These are phyloP conservation scores for Megalonaias nervosa DNA, from an alignment of 1,140 invertebrate species.

Conservation along the genomic window DNA sequence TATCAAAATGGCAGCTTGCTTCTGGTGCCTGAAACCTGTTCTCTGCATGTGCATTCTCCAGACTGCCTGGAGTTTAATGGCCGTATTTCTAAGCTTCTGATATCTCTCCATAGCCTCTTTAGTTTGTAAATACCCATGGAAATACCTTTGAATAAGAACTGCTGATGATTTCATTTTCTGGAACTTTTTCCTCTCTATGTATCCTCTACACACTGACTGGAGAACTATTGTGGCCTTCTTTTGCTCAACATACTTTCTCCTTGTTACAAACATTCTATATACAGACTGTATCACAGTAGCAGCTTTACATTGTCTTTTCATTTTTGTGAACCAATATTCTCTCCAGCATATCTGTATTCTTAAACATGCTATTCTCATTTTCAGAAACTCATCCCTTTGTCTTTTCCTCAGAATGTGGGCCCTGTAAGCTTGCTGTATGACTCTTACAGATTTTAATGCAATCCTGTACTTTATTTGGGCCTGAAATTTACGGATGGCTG, in stretches of 20 bases:
- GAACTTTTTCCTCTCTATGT: constrained; percentile 7
- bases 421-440: constrained; percentile 39
- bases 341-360: constrained; percentile 31
- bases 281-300: constrained; percentile 41
- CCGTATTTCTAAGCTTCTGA: constrained; percentile 7
- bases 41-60: constrained; percentile 21
- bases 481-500: constrained; percentile 12
- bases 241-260: constrained; percentile 22
- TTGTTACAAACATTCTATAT: constrained; percentile 23
- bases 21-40: constrained; percentile 6
- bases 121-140: background rate
- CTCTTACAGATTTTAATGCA: constrained; percentile 5
- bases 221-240: constrained; percentile 40
- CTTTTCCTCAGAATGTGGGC: constrained; percentile 15
- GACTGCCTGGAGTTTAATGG: constrained; percentile 34
- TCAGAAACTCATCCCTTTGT: constrained; percentile 3
- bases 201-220: constrained; percentile 44
- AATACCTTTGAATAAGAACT: constrained; percentile 35
- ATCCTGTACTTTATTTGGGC: background rate
- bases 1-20: constrained; percentile 24
- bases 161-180: constrained; percentile 24
- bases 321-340: background rate
- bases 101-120: constrained; percentile 9
- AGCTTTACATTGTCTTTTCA: constrained; percentile 1
- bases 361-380: constrained; percentile 9